These are phyloP conservation scores for Sycobia sp. DNA, from an alignment of 1,140 invertebrate species.

Conservation along the genomic window DNA sequence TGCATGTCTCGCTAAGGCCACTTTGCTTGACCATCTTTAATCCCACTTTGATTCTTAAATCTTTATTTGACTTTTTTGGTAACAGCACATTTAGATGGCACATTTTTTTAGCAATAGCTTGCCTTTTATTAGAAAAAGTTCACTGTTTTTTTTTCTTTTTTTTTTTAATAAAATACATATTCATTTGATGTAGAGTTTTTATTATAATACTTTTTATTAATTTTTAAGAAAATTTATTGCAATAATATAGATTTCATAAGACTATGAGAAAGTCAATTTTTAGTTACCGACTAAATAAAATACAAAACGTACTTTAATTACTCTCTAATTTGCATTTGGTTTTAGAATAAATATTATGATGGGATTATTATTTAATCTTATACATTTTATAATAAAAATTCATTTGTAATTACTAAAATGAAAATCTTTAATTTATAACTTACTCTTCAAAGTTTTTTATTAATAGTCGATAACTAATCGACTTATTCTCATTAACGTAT, in stretches of 20 bases:
- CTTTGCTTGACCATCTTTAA: conserved; percentile 43
- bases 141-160: conserved; percentile 6
- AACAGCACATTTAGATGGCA: conserved; percentile 36
- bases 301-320: conserved; percentile 15
- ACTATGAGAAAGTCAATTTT: conserved; percentile 23
- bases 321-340: conserved; percentile 29
- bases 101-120: conserved; percentile 35
- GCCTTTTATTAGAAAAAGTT: conserved; percentile 29
- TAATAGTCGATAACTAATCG: conserved; percentile 33
- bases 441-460: conserved; percentile 15
- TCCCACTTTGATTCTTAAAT: conserved; percentile 32
- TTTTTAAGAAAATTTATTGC: conserved; percentile 20
- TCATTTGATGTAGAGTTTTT: conserved; percentile 32
- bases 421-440: background rate
- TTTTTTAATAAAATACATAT: conserved; percentile 3
- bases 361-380: no score
- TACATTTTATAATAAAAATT: background rate
- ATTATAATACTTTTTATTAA: conserved; percentile 17
- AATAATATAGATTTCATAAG: conserved; percentile 13
- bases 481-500: conserved; percentile 21
- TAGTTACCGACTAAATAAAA: conserved; percentile 33
- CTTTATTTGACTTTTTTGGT: conserved; percentile 33
- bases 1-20: conserved; percentile 46
- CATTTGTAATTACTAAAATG: background rate
- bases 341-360: no score